Evolutionary conservation across 1,140 invertebrate species (phyloP), one percentile per base, ranked within the genome.

Genomic region (Aphelenchoides fujianensis): DNA sequence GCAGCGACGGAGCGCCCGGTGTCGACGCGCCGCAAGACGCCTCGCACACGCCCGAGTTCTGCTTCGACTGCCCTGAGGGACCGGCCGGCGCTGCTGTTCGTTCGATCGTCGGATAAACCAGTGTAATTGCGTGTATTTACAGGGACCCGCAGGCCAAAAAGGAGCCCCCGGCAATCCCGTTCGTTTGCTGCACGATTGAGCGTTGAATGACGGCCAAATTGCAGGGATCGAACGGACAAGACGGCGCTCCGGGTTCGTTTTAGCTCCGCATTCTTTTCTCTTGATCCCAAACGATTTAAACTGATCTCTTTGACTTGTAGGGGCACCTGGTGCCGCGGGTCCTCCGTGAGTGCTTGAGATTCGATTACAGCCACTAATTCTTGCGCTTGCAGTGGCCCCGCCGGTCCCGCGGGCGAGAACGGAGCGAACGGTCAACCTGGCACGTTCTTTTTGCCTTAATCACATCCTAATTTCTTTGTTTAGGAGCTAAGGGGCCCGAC

Each of bases 21-120:
- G 63, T 16, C 19, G 63, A 66, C 34, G 63, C 63, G 0, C 34
- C 63, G 30, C 63, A 66, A 66, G 63, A 66, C 16, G 34, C 16
- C 32, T 30, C 63, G 0, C 16, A 66, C 12, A 0, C 32, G 19
- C 63, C 27, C 3, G 34, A 31, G 63, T 48, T 48, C 12, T 66
- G 63, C 34, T 66, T 66, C 63, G 31, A 66, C 16, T 66, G 63
- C 32, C 41, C 63, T 0, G 63, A 16, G 27, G 63, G 63, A 2
- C 63, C 63, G 27, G 28, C 59, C 16, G 59, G 59, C 1, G 16
- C 59, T n/a, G n/a, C 59, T 34, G 59, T 48, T 48, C 23, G 41
- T 48, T 48, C n/a, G n/a, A 48, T 48, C 23, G 23, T 16, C 12
- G 12, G 41, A 16, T 23, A 48, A 16, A 48, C 41, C 12, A 23